phyloP scores from a whole-genome alignment of 2,797 vertebrate species.

The Acanthis flammea region DNA sequence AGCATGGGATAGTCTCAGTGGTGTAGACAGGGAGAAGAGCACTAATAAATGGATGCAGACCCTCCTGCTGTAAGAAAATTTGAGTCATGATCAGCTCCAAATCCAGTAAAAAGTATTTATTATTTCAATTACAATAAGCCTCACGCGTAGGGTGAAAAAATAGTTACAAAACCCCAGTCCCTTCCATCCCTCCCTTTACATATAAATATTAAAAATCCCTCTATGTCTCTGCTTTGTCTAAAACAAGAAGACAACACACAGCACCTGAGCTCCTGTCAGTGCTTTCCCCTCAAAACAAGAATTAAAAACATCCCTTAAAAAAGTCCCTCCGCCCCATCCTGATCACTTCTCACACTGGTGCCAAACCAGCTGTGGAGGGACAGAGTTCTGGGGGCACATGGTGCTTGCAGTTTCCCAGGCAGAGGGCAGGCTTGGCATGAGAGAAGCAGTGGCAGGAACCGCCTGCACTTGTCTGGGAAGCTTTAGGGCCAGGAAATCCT shows the following conservation, averaged over 20 bases:
- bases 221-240: not conserved
- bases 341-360: fast-evolving
- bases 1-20: fast-evolving
- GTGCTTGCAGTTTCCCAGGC: not conserved
- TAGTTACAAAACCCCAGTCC: slow-evolving; percentile 28
- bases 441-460: not conserved
- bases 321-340: not conserved
- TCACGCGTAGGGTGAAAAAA: not conserved
- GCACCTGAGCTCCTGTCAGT: not conserved
- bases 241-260: not conserved
- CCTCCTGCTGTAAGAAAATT: not conserved
- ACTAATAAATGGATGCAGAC: not conserved
- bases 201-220: slow-evolving; percentile 63
- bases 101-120: slow-evolving; percentile 59
- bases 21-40: not conserved
- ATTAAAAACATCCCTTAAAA: not conserved
- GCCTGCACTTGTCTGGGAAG: not conserved
- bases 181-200: slow-evolving; percentile 5
- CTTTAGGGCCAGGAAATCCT: not conserved
- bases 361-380: not conserved
- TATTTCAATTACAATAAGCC: slow-evolving; percentile 38
- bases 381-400: not conserved
- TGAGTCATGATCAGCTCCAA: not conserved
- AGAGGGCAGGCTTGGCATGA: fast-evolving
- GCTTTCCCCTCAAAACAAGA: not conserved